Base-by-base conservation (phyloP, 2,888 invertebrate genomes). In the Cryptops parisi region DNA sequence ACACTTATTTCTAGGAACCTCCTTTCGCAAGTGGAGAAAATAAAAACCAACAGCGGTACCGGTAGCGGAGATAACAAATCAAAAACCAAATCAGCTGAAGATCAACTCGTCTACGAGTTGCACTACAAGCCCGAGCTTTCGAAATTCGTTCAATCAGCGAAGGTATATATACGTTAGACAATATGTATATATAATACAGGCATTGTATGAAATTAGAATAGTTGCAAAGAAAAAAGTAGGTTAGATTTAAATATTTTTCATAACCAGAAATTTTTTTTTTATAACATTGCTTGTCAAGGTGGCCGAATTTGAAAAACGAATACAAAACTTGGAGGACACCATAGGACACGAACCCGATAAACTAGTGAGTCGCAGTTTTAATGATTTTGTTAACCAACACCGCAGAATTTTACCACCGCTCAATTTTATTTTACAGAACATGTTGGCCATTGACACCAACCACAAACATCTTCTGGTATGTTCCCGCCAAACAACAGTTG, bases 301-400 rank as follows among this genome's bases (percentile, higher is more conserved):
- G 55, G 85, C 88, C 2, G 83, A 83, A 61, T 73, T 94, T 2
- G 94, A 94, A 66, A 79, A 83, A 64, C 79, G 87, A 62, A 71
- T 96, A 57, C 84, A 88, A 64, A 78, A 82, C 62, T 66, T 96
- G 54, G 93, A 94, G 70, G 79, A 79, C 62, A 78, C 84, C 1
- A 76, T 94, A 24, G 93, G 93, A 1, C 77, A 82, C n/a, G 78
- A 81, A 53, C 80, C 81, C 52, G 86, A 90, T 51, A 86, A 86
- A 67, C 65, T 88, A 58, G 79, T 82, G 60, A 73, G 80, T 27
- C 19, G 6, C n/a, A 33, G n/a, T n/a, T n/a, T 12, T 9, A 33
- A 33, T 12, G 9, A 22, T 22, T 2, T 5, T 12, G 4, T 22
- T 21, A 45, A 45, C 3, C 2, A 9, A 44, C 22, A 6, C 21